phyloP scores from a whole-genome alignment of 2,888 invertebrate genomes.

The Ypsolopha scabrella region DNA sequence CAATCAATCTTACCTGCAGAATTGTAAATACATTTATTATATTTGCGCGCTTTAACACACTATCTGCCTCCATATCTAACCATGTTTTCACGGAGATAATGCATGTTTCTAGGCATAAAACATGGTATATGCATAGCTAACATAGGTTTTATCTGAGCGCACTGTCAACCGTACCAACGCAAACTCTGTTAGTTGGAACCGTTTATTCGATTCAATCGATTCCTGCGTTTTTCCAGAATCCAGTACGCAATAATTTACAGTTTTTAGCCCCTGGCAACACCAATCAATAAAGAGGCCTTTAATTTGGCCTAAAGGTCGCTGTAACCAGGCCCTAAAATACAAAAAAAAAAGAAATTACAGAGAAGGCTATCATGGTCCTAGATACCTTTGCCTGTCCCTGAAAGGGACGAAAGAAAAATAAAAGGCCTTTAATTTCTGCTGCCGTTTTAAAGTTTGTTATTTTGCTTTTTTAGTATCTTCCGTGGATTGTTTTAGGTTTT shows the following conservation, averaged over 20 bases:
- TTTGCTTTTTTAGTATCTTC: not conserved
- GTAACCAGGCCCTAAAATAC: too few relatives aligned
- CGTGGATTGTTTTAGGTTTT: too few relatives aligned
- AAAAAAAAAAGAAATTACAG: too few relatives aligned
- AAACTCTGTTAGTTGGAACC: conserved; percentile 11
- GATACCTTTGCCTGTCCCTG: too few relatives aligned
- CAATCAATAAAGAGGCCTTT: not conserved
- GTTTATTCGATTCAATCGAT: conserved; percentile 34
- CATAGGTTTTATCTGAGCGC: conserved; percentile 20
- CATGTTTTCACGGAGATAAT: not conserved
- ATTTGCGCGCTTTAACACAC: not conserved
- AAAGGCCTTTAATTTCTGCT: not conserved
- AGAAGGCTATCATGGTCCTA: too few relatives aligned
- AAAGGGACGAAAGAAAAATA: too few relatives aligned
- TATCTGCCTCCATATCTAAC: not conserved
- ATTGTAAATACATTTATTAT: not conserved
- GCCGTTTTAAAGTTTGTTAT: not conserved
- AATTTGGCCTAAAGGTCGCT: too few relatives aligned
- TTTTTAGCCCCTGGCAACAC: conserved; percentile 2
- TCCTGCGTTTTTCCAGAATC: conserved; percentile 23
- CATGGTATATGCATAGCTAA: not conserved
- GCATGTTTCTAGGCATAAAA: not conserved
- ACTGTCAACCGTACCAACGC: conserved; percentile 29
- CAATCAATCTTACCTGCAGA: not conserved
- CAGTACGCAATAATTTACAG: conserved; percentile 19